A percentile compares a stretch with the other conserved stretches of the same genome.
These are phyloP conservation scores for Drosophila trapezifrons DNA, from an alignment of 1,140 invertebrate species.

Conservation along the genomic window DNA sequence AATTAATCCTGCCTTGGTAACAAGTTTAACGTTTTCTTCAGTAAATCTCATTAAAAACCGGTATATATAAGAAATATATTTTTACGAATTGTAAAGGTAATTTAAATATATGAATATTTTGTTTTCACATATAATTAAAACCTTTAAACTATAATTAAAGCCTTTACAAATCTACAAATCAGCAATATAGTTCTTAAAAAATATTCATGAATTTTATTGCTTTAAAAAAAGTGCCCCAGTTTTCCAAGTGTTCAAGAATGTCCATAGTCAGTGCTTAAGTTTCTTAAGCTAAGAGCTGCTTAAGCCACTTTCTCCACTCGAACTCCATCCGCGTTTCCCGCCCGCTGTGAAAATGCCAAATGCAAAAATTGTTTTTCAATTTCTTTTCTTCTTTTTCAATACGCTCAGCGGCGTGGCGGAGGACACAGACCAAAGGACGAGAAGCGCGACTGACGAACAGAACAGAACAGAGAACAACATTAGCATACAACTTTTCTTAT, in stretches of 20 bases:
- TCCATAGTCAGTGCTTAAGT: constrained; percentile 34
- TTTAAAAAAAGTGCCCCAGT: background rate
- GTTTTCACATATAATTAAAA: too few relatives aligned
- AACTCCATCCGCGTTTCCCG: constrained; percentile 11
- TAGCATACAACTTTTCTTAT: constrained; percentile 83
- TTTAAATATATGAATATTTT: too few relatives aligned
- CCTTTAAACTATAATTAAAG: too few relatives aligned
- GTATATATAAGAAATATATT: too few relatives aligned
- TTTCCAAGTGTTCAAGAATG: background rate
- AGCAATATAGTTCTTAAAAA: too few relatives aligned
- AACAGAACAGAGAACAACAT: constrained; percentile 59
- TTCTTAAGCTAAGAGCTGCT: constrained; percentile 44
- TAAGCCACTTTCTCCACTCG: constrained; percentile 23
- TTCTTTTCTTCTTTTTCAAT: constrained; percentile 75
- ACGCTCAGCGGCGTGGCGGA: constrained; percentile 38
- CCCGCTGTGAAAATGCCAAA: constrained; percentile 70
- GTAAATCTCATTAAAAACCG: background rate
- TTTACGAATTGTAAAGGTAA: too few relatives aligned
- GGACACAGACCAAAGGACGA: constrained; percentile 2
- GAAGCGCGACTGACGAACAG: constrained; percentile 11
- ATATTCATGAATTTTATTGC: background rate
- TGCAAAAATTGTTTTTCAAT: constrained; percentile 81
- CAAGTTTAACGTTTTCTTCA: background rate
- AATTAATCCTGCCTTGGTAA: background rate
- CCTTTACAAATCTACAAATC: too few relatives aligned